phyloP scores from a whole-genome alignment of 1,140 invertebrate species.

The Musca vetustissima region DNA sequence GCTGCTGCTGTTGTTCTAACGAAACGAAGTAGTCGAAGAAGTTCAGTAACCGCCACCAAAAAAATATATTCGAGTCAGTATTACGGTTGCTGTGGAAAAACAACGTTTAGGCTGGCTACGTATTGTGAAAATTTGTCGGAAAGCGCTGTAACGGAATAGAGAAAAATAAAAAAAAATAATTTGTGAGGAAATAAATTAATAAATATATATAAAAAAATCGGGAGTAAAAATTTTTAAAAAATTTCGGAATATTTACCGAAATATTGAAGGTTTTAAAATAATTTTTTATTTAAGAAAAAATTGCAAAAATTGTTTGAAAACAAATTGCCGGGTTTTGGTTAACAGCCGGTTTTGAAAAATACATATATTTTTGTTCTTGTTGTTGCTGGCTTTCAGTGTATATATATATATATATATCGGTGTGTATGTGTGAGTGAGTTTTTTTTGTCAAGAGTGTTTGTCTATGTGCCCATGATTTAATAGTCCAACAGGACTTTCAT shows the following conservation, averaged over 20 bases:
- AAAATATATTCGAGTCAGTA: conserved; percentile 3
- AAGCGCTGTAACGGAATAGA: not conserved
- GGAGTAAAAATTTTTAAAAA: too few relatives aligned
- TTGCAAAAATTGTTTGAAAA: too few relatives aligned
- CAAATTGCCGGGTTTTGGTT: not conserved
- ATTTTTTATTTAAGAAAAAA: not conserved
- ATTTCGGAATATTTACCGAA: too few relatives aligned
- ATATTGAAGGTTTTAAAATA: not conserved
- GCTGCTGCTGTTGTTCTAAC: too few relatives aligned
- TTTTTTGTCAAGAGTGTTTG: conserved; percentile 2
- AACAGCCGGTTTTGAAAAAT: conserved; percentile 6
- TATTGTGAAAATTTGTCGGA: not conserved
- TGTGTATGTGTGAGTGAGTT: not conserved
- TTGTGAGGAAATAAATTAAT: too few relatives aligned
- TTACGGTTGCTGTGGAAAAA: conserved; percentile 18
- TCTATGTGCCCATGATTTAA: too few relatives aligned
- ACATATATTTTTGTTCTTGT: conserved; percentile 1
- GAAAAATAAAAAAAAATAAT: not conserved
- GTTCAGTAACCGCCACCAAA: conserved; percentile 22
- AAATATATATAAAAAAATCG: too few relatives aligned
- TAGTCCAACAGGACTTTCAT: too few relatives aligned
- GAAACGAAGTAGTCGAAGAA: not conserved
- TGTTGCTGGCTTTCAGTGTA: not conserved
- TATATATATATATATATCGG: not conserved
- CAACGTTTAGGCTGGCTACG: too few relatives aligned